phyloP scores from a whole-genome alignment of 2,113 vertebrate species.

The Triplophysa tibetana region DNA sequence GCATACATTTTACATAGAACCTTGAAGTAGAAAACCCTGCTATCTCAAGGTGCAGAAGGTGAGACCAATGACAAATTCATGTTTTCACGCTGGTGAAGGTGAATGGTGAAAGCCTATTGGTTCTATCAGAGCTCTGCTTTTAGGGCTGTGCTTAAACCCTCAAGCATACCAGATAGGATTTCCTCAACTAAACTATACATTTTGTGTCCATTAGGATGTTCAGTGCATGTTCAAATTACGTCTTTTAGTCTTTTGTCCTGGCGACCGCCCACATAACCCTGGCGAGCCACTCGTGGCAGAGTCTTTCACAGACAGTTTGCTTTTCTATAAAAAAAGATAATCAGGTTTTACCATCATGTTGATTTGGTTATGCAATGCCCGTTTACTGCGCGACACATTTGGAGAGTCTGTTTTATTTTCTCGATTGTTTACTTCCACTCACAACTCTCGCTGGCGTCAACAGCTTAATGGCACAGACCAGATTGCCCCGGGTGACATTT shows the following conservation, averaged over 20 bases:
- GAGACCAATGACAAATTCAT: conserved; percentile 15
- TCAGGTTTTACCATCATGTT: background rate
- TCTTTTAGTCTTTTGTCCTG: background rate
- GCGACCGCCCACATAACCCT: too few relatives aligned
- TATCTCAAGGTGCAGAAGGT: conserved; percentile 13
- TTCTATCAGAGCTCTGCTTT: background rate
- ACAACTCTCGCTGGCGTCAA: conserved; percentile 6
- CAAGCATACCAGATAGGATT: conserved; percentile 6
- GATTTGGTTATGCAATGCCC: background rate
- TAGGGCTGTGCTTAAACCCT: background rate
- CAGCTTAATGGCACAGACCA: conserved; percentile 39
- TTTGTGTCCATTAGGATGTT: conserved; percentile 15
- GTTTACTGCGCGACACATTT: background rate
- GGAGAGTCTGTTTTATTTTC: conserved; percentile 16
- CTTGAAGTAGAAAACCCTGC: conserved; percentile 9
- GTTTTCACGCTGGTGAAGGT: background rate
- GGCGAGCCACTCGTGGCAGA: too few relatives aligned
- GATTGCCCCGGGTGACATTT: conserved; percentile 53
- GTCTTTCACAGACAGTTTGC: too few relatives aligned
- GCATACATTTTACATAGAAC: too few relatives aligned
- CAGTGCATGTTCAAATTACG: background rate
- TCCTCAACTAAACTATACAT: background rate
- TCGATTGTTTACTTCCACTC: conserved; percentile 23
- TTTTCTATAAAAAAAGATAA: background rate
- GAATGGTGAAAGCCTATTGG: conserved; percentile 6